A percentile compares a stretch with the other conserved stretches of the same genome.
Conservation (phyloP, 2,888 invertebrate genomes). For the Helicoverpa assulta region DNA sequence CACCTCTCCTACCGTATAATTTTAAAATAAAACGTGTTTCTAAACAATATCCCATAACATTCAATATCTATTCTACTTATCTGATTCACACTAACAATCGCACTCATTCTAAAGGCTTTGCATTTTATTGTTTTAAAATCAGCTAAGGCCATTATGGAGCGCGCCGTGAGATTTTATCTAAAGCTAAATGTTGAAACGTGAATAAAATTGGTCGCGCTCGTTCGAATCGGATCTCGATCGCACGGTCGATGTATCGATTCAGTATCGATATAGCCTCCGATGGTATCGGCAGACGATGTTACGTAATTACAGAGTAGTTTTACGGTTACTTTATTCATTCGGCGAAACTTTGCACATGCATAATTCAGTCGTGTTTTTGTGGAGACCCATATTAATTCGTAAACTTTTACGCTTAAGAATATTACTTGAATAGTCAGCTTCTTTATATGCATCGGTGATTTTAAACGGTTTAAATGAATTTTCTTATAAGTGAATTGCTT, state of each 20-base stretch:
- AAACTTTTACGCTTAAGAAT: conserved; percentile 37
- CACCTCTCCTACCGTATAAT: conserved; percentile 69
- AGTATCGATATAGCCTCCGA: conserved; percentile 69
- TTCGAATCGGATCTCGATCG: conserved; percentile 80
- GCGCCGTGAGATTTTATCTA: conserved; percentile 83
- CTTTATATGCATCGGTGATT: conserved; percentile 35
- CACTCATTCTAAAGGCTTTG: conserved; percentile 76
- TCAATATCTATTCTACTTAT: conserved; percentile 80
- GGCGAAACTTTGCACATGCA: conserved; percentile 75
- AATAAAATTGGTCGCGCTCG: conserved; percentile 88
- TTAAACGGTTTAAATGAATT: conserved; percentile 36
- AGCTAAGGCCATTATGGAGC: conserved; percentile 74
- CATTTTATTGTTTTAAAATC: conserved; percentile 83
- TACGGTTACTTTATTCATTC: conserved; percentile 75
- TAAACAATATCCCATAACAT: conserved; percentile 74
- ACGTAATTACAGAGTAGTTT: conserved; percentile 84
- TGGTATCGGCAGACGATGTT: conserved; percentile 80
- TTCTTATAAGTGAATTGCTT: conserved; percentile 29
- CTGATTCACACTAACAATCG: conserved; percentile 86
- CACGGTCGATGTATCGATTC: conserved; percentile 77
- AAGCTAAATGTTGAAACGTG: conserved; percentile 87
- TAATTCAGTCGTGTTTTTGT: conserved; percentile 70
- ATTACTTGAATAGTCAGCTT: conserved; percentile 34
- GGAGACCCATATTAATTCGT: conserved; percentile 44
- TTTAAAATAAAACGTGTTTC: conserved; percentile 68